Percentiles rank a stretch among this genome's conserved stretches.
Evolutionary conservation across 1,140 invertebrate genomes (phyloP).

Genomic region (Batillaria attramentaria): DNA sequence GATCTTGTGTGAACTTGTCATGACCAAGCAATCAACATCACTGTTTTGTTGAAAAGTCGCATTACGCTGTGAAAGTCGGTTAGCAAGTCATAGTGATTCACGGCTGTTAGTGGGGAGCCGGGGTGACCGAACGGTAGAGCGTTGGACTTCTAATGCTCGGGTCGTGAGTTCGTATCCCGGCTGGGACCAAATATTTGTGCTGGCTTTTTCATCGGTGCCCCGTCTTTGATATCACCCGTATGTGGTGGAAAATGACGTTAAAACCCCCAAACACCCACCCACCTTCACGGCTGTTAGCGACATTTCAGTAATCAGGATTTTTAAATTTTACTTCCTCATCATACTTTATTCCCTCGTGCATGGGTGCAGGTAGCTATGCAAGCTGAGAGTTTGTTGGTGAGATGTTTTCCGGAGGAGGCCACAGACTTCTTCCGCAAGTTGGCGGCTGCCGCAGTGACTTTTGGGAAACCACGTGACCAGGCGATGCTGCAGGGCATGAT

Average conservation of each 20-base stretch:
- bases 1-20: not conserved
- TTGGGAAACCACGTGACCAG: no score
- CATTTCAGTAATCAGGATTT: not conserved
- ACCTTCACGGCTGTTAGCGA: not conserved
- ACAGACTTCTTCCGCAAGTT: constrained; percentile 15
- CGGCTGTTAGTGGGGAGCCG: no score
- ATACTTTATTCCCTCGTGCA: no score
- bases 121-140: no score
- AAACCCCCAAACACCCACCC: no score
- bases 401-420: constrained; percentile 29
- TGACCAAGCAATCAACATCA: not conserved
- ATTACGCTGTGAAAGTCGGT: not conserved
- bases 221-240: no score
- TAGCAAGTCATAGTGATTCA: not conserved
- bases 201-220: no score
- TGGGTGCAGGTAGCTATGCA: constrained; percentile 21
- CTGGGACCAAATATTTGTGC: no score
- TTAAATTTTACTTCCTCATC: not conserved
- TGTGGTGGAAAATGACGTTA: no score
- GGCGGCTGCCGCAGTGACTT: not conserved
- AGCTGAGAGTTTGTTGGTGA: constrained; percentile 19
- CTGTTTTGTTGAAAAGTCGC: not conserved
- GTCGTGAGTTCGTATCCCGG: no score
- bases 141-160: no score
- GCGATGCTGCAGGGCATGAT: no score